Percentiles rank a stretch among this genome's conserved stretches.
These are phyloP conservation scores for Chrysomallon squamiferum DNA, from an alignment of 1,140 invertebrate genomes.

Conservation along the genomic window DNA sequence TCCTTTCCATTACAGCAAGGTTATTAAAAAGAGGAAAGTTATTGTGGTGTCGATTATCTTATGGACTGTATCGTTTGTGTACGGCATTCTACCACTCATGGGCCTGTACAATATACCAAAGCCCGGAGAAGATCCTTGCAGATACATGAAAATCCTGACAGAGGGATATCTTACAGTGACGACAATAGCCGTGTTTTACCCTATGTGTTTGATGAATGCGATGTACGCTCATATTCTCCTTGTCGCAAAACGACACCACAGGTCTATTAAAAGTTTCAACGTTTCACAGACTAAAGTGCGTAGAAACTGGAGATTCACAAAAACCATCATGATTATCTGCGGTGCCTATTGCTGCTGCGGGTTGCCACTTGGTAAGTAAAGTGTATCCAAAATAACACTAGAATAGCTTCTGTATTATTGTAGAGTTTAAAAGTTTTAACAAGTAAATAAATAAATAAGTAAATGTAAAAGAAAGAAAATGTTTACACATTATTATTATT, in stretches of 20 bases:
- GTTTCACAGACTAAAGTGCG: background rate
- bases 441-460: too few species aligned
- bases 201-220: background rate
- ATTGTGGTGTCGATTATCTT: background rate
- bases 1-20: slow-evolving; percentile 14
- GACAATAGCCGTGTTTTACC: background rate
- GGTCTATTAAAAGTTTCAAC: slow-evolving; percentile 3
- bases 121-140: background rate
- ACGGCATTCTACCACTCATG: background rate
- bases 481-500: too few species aligned
- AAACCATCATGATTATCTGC: slow-evolving; percentile 15
- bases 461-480: too few species aligned
- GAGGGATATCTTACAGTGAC: background rate
- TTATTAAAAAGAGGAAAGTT: background rate
- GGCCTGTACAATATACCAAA: background rate
- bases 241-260: slow-evolving; percentile 15
- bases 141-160: background rate
- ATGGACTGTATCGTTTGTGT: background rate
- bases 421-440: too few species aligned
- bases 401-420: too few species aligned
- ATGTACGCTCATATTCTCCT: slow-evolving; percentile 10
- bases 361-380: slow-evolving; percentile 18
- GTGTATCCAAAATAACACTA: too few species aligned
- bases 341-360: slow-evolving; percentile 17
- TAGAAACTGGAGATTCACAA: slow-evolving; percentile 15